These are phyloP conservation scores for Neocloeon triangulifer DNA, from an alignment of 1,140 invertebrate genomes.

Conservation along the genomic window DNA sequence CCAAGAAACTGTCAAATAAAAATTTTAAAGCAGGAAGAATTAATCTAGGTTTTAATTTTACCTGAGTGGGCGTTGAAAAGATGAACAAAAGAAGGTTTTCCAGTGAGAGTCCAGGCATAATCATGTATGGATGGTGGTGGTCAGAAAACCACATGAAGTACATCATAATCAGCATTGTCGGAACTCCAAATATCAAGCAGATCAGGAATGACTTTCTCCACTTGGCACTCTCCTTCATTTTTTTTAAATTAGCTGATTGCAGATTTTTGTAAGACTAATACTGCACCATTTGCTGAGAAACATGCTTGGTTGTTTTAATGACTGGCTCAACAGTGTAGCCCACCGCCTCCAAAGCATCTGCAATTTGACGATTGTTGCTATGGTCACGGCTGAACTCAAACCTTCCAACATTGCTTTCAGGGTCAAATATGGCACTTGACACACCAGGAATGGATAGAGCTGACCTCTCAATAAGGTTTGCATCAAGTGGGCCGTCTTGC, in stretches of 20 bases:
- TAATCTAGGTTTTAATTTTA: too few species aligned
- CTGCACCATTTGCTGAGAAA: too few species aligned
- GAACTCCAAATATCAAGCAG: constrained; percentile 81
- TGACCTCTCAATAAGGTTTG: constrained; percentile 77
- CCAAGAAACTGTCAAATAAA: too few species aligned
- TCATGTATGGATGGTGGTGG: constrained; percentile 39
- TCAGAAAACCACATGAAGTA: constrained; percentile 73
- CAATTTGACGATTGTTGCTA: constrained; percentile 69
- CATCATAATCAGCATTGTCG: constrained; percentile 89
- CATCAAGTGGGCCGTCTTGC: too few species aligned
- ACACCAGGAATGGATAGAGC: constrained; percentile 62
- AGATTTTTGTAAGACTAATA: too few species aligned
- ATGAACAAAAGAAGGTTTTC: constrained; percentile 91
- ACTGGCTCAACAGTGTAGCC: constrained; percentile 23
- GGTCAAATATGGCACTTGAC: constrained; percentile 52
- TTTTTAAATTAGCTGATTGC: constrained; percentile 10
- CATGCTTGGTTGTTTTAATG: too few species aligned
- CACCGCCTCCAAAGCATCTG: constrained; percentile 57
- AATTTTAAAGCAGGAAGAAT: too few species aligned
- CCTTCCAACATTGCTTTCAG: constrained; percentile 66
- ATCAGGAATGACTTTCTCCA: constrained; percentile 88
- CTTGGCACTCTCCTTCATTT: constrained; percentile 78
- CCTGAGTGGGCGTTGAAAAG: constrained; percentile 89
- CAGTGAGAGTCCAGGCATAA: constrained; percentile 72
- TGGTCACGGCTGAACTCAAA: constrained; percentile 65